These are phyloP conservation scores for Ptyas mucosa DNA, from an alignment of 2,113 vertebrate genomes.

Conservation along the genomic window DNA sequence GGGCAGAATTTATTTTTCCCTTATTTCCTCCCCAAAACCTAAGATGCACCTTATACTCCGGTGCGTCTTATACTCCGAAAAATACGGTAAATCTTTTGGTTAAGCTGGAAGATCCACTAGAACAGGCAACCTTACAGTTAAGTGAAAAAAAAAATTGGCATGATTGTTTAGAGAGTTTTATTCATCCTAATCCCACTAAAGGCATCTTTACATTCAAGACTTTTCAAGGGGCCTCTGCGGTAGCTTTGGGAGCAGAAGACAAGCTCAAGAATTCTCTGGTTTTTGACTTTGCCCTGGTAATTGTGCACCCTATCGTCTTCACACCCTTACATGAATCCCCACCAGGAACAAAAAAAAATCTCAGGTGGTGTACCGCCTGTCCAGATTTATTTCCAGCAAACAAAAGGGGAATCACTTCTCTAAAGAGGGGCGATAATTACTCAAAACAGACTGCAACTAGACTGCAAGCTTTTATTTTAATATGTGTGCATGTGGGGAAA, in stretches of 20 bases:
- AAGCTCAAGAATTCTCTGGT: background rate
- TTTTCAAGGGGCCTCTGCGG: background rate
- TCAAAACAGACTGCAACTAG: background rate
- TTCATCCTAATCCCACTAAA: background rate
- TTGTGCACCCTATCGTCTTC: background rate
- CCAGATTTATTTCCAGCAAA: background rate
- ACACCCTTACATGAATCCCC: background rate
- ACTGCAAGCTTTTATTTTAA: background rate
- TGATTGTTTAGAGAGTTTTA: background rate
- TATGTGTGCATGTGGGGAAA: background rate
- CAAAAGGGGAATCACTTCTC: background rate
- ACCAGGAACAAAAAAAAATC: background rate
- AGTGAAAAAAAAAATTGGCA: background rate
- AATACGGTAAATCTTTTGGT: background rate
- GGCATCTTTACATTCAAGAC: background rate
- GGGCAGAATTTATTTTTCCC: too few species aligned
- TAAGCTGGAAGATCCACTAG: background rate
- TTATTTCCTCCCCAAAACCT: too few species aligned
- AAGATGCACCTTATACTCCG: too few species aligned
- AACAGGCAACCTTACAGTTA: background rate
- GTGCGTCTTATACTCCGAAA: too few species aligned
- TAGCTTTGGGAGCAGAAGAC: background rate
- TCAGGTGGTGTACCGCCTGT: background rate
- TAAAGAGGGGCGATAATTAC: background rate
- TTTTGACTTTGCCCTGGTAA: background rate